Base-by-base conservation (phyloP, 1,140 invertebrate genomes). In the Cylas formicarius region DNA sequence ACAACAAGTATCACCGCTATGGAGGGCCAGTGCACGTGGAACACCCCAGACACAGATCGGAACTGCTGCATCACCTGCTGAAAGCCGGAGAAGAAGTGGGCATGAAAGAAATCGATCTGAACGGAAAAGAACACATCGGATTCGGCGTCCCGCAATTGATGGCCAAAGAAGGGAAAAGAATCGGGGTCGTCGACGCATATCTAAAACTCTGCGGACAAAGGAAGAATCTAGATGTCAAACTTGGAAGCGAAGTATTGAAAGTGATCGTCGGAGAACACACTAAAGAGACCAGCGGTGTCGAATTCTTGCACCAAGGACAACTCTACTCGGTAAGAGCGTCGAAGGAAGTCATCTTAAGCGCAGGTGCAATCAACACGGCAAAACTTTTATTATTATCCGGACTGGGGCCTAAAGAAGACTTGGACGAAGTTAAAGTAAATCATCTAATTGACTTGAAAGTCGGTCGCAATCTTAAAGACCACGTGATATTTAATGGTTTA, bases 351-450 rank as follows among this genome's bases (percentile, higher is more conserved):
- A 80, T 82, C 22, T 47, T 82, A 6, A 78, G 81, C 22, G 83
- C 81, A 7, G 87, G 94, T 3, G 73, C 90, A 0, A 74, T 97
- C 1, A 91, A 92, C 60, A 87, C 88, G 1, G 84, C 92, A 0
- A 91, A 97, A 62, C 55, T 91, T 6, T 62, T 91, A 11, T 82
- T 88, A 76, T 69, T 90, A 0, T 86, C 82, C 1, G 87, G 87
- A 1, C 72, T 90, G 10, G 87, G 86, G 1, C 83, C 84, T 7
- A 74, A 67, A 19, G 65, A 73, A 36, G 66, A 78, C 16, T 57
- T 81, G 2, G 55, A 68, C 26, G 56, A 68, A 24, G 50, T 65
- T 1, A 55, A 60, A 35, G 71, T 73, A 22, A 59, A 67, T 6
- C 55, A 67, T 1, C 46, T 67, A 7, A 16, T 48, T 5, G 69